A percentile compares a stretch with the other conserved stretches of the same genome.
Evolutionary conservation across 2,113 vertebrate genomes (phyloP).

Genomic region (Esox niger): DNA sequence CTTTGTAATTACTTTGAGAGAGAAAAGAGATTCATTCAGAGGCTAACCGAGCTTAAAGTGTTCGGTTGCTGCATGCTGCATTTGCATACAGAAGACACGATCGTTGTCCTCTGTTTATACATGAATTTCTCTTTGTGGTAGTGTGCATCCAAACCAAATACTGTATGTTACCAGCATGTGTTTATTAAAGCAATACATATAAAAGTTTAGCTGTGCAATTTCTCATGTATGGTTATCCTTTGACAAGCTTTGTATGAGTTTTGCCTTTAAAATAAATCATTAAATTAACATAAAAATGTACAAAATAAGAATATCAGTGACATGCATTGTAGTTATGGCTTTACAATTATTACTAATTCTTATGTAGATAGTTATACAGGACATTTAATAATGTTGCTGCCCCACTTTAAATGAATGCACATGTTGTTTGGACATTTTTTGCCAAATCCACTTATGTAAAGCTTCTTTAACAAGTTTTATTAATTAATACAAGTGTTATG

Average conservation of each 20-base stretch:
- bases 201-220: too few species aligned
- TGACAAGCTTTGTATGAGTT: too few species aligned
- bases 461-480: background rate
- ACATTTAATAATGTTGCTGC: background rate
- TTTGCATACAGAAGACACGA: background rate
- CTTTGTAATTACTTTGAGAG: constrained; percentile 33
- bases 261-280: too few species aligned
- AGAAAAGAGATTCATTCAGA: background rate
- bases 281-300: too few species aligned
- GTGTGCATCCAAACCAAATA: background rate
- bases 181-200: background rate
- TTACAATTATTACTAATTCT: too few species aligned
- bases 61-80: background rate
- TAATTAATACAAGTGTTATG: background rate
- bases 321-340: background rate
- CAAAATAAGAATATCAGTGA: background rate
- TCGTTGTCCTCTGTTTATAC: background rate
- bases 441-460: background rate
- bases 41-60: background rate
- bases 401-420: background rate
- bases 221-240: too few species aligned
- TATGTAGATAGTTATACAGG: too few species aligned
- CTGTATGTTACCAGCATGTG: background rate
- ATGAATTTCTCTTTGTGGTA: background rate
- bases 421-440: background rate